Percentiles rank a stretch among this genome's conserved stretches.
These are phyloP conservation scores for Tachuris rubrigastra DNA, from an alignment of 2,113 vertebrate species.

Conservation along the genomic window DNA sequence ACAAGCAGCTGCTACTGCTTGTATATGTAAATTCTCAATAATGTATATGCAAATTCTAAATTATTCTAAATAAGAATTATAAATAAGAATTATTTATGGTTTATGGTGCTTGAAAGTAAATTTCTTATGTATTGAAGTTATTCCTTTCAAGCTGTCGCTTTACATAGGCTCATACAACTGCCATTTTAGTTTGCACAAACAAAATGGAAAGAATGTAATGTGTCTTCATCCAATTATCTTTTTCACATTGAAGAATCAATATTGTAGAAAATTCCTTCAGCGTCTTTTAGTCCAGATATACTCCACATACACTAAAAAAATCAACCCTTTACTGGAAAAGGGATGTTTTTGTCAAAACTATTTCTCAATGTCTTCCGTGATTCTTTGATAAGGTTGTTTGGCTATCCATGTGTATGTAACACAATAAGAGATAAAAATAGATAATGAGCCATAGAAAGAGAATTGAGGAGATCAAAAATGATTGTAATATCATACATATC, in stretches of 20 bases:
- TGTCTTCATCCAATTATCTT: neutral
- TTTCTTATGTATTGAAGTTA: neutral
- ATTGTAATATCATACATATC: neutral
- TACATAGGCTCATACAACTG: neutral
- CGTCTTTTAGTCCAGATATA: neutral
- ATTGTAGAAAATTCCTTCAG: neutral
- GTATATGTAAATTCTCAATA: neutral
- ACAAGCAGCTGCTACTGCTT: neutral
- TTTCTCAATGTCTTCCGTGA: neutral
- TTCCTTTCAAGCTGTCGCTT: neutral
- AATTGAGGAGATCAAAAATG: neutral
- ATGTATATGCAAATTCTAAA: neutral
- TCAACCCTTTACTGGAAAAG: neutral
- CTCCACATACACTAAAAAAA: neutral
- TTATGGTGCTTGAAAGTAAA: neutral
- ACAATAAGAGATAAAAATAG: neutral
- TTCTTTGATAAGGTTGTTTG: neutral
- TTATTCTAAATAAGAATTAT: too few relatives aligned
- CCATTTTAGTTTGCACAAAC: neutral
- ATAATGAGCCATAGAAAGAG: neutral
- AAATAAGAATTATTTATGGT: neutral
- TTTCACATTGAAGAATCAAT: neutral
- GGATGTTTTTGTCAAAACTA: neutral
- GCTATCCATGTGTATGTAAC: neutral
- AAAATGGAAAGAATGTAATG: neutral